These are phyloP conservation scores for Galleria mellonella DNA, from an alignment of 1,140 invertebrate genomes.

Conservation along the genomic window DNA sequence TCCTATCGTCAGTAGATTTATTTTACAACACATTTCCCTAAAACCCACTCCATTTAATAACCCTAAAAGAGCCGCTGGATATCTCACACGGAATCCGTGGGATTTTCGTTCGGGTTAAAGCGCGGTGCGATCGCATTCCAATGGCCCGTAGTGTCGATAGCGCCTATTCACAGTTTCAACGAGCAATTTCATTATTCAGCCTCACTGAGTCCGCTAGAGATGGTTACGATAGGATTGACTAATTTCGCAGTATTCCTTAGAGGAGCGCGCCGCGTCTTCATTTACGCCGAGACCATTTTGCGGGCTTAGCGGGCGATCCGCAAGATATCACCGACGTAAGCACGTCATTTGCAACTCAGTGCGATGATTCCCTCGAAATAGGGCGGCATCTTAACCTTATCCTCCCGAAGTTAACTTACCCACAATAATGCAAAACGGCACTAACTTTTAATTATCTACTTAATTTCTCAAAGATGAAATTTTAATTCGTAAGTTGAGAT, in stretches of 20 bases:
- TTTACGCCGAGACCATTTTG: slow-evolving; percentile 47
- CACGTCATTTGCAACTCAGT: slow-evolving; percentile 47
- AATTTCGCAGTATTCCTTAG: slow-evolving; percentile 54
- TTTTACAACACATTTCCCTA: slow-evolving; percentile 55
- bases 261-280: slow-evolving; percentile 45
- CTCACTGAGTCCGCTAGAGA: slow-evolving; percentile 41
- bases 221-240: slow-evolving; percentile 55
- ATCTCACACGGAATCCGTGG: slow-evolving; percentile 56
- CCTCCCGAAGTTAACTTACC: slow-evolving; percentile 15
- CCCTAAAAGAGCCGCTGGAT: slow-evolving; percentile 58
- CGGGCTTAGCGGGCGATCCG: slow-evolving; percentile 41
- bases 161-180: slow-evolving; percentile 39
- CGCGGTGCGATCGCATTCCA: slow-evolving; percentile 34
- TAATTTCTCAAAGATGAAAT: slow-evolving; percentile 26
- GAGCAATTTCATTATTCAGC: slow-evolving; percentile 69
- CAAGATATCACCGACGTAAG: slow-evolving; percentile 47
- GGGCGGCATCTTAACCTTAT: slow-evolving; percentile 21
- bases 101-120: slow-evolving; percentile 42
- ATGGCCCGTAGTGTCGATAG: slow-evolving; percentile 42
- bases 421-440: slow-evolving; percentile 29
- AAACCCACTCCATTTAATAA: slow-evolving; percentile 69
- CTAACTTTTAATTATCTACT: slow-evolving; percentile 27
- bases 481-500: slow-evolving; percentile 33
- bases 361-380: slow-evolving; percentile 30
- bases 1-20: slow-evolving; percentile 36